phyloP scores from a whole-genome alignment of 1,140 invertebrate species.

The Grapholita molesta region DNA sequence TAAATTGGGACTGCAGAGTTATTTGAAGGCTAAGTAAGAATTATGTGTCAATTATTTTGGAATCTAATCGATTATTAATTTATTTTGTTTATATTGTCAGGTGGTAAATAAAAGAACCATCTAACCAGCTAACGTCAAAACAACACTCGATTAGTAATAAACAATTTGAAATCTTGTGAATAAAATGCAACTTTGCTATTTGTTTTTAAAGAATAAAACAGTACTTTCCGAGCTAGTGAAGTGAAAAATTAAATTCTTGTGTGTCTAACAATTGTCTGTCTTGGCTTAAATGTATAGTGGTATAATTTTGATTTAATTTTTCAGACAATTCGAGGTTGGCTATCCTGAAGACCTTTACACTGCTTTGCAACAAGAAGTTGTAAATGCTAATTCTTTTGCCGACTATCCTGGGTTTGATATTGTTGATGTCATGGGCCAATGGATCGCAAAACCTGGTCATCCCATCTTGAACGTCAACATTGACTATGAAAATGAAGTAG shows the following conservation, averaged over 20 bases:
- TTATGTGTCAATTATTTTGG: neutral
- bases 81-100: no score
- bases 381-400: constrained; percentile 40
- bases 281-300: no score
- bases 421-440: constrained; percentile 80
- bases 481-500: constrained; percentile 54
- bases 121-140: no score
- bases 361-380: constrained; percentile 76
- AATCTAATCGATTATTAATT: neutral
- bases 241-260: no score
- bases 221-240: no score
- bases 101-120: no score
- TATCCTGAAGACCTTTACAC: constrained; percentile 81
- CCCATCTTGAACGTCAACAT: constrained; percentile 81
- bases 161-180: no score
- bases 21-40: constrained; percentile 74
- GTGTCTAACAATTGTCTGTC: no score
- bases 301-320: no score
- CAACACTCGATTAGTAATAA: no score
- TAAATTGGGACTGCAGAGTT: constrained; percentile 79
- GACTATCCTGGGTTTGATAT: constrained; percentile 50
- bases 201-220: no score
- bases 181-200: no score
- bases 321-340: constrained; percentile 78
- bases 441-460: constrained; percentile 85